Evolutionary conservation across 1,140 invertebrate species (phyloP).

Genomic region (Drosophila subobscura): DNA sequence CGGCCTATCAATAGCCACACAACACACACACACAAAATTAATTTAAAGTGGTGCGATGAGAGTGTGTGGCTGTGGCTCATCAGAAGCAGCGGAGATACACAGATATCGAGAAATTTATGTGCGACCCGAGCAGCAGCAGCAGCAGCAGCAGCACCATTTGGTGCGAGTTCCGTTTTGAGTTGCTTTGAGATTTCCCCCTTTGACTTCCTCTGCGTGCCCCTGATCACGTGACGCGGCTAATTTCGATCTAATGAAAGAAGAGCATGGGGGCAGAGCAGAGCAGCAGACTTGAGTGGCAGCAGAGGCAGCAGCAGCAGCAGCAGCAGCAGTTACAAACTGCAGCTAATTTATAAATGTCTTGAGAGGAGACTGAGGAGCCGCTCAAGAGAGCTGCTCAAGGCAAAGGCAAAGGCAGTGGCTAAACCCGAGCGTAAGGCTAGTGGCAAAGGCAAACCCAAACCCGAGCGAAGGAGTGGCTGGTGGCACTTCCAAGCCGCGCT

Average conservation of each 20-base stretch:
- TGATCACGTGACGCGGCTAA: constrained; percentile 62
- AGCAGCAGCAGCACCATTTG: constrained; percentile 52
- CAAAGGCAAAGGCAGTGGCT: constrained; percentile 14
- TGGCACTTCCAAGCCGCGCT: too few species aligned
- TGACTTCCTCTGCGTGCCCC: constrained; percentile 10
- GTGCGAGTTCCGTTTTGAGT: constrained; percentile 67
- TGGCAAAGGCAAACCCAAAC: too few species aligned
- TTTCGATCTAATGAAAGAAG: constrained; percentile 69
- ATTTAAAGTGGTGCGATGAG: constrained; percentile 50
- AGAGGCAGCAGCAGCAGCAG: constrained; percentile 22
- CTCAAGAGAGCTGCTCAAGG: constrained; percentile 3
- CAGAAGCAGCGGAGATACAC: background rate
- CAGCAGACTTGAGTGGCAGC: constrained; percentile 5
- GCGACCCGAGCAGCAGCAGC: constrained; percentile 44
- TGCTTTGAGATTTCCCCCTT: constrained; percentile 30
- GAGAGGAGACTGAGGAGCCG: constrained; percentile 15
- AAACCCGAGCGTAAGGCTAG: too few species aligned
- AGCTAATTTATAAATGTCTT: constrained; percentile 61
- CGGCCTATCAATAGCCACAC: constrained; percentile 65
- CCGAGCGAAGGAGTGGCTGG: too few species aligned
- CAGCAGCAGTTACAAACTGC: constrained; percentile 65
- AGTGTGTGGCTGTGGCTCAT: constrained; percentile 17
- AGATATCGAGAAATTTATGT: constrained; percentile 55
- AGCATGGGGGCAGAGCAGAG: constrained; percentile 19
- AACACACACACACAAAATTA: constrained; percentile 49